Percentiles rank a stretch among this genome's conserved stretches.
Evolutionary conservation across 2,888 invertebrate species (phyloP).

Genomic region (Crematogaster levior): DNA sequence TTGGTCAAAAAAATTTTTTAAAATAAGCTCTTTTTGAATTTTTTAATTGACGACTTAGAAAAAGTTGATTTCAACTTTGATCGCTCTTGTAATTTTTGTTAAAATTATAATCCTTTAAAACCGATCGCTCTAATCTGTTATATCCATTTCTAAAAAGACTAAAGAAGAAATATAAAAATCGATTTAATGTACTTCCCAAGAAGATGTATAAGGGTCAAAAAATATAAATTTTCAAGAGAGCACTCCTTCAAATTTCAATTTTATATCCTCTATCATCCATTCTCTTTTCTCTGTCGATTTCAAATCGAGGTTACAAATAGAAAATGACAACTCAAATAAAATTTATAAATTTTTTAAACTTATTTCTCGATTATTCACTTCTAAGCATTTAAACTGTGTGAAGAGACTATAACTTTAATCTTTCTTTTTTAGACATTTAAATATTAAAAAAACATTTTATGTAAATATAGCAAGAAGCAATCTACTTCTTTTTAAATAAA

Average conservation of each 20-base stretch:
- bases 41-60: not conserved
- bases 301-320: not conserved
- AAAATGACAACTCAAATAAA: not conserved
- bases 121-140: not conserved
- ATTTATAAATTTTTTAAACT: not conserved
- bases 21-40: not conserved
- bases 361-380: not conserved
- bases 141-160: not conserved
- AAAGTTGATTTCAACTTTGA: not conserved
- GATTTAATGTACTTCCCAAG: not conserved
- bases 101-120: not conserved
- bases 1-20: not conserved
- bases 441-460: not conserved
- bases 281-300: not conserved
- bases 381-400: not conserved
- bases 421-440: not conserved
- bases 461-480: not conserved
- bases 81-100: not conserved
- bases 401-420: not conserved
- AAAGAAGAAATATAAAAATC: not conserved
- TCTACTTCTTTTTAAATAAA: not conserved
- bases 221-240: not conserved
- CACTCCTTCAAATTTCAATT: not conserved
- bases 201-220: not conserved
- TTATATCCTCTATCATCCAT: not conserved